These are phyloP conservation scores for Resseliella maxima DNA, from an alignment of 2,888 invertebrate species.

Conservation along the genomic window DNA sequence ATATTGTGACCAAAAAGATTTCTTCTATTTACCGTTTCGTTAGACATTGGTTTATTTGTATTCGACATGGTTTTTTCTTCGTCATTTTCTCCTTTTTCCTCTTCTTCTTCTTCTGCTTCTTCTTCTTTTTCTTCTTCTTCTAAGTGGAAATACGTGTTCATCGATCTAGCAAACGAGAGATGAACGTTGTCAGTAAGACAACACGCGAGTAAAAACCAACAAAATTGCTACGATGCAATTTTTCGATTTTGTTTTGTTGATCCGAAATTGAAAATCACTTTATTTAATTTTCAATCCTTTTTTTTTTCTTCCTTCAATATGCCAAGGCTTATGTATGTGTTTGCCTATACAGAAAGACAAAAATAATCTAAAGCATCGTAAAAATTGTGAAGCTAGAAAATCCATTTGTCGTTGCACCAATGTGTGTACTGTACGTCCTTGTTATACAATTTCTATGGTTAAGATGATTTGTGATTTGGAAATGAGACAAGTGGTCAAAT, in stretches of 20 bases:
- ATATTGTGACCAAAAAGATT: conserved; percentile 6
- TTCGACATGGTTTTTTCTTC: no score
- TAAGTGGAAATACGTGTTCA: conserved; percentile 5
- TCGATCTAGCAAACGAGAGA: neutral
- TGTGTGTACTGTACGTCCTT: neutral
- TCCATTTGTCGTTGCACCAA: neutral
- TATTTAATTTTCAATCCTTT: conserved; percentile 53
- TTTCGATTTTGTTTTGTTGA: neutral
- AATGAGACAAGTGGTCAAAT: conserved; percentile 8
- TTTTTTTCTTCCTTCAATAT: neutral
- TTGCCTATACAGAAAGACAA: neutral
- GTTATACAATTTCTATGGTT: conserved; percentile 22
- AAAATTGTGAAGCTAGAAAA: neutral
- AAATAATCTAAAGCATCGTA: neutral
- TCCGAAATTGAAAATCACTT: conserved; percentile 37
- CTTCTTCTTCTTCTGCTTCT: no score
- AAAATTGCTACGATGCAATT: neutral
- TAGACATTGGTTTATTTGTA: neutral
- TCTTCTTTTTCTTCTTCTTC: neutral
- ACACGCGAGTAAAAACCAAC: neutral
- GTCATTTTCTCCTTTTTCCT: no score
- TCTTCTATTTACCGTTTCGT: conserved; percentile 22
- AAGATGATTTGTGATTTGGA: conserved; percentile 17
- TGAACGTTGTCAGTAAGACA: neutral
- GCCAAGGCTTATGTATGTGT: neutral